Evolutionary conservation across 64 coral and sea anemone species (phyloP).

Genomic region (Montipora efflorescens): DNA sequence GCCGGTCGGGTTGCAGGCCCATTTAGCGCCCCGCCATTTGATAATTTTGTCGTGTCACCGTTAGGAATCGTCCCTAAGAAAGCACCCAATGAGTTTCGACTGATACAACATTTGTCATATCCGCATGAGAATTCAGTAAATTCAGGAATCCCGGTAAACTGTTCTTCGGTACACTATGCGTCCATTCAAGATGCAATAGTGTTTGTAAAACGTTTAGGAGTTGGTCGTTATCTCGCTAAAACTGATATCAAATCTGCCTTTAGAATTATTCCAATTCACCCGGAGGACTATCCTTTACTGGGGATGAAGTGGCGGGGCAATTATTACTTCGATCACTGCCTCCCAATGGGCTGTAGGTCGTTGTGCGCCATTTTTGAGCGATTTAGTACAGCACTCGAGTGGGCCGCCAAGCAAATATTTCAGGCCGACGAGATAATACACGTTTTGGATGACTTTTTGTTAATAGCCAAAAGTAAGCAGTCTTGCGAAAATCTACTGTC

Average conservation of each 20-base stretch:
- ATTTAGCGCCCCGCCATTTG: slow-evolving; percentile 61
- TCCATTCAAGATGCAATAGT: too few relatives aligned
- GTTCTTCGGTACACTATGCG: too few relatives aligned
- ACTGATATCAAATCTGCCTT: too few relatives aligned
- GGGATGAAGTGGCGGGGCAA: not conserved
- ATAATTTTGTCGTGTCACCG: slow-evolving; percentile 24
- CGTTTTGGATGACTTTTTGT: slow-evolving; percentile 27
- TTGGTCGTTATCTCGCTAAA: too few relatives aligned
- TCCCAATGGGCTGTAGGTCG: slow-evolving; percentile 41
- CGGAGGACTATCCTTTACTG: slow-evolving; percentile 15
- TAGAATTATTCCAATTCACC: not conserved
- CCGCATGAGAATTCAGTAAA: slow-evolving; percentile 21
- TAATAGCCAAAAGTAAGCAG: slow-evolving; percentile 13
- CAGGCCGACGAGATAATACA: slow-evolving; percentile 3
- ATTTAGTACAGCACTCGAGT: not conserved
- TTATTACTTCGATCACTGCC: slow-evolving; percentile 49
- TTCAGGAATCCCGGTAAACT: not conserved
- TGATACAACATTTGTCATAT: slow-evolving; percentile 18
- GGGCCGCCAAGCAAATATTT: not conserved
- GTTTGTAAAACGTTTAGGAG: too few relatives aligned
- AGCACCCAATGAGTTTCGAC: slow-evolving; percentile 23
- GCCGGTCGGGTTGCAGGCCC: slow-evolving; percentile 43
- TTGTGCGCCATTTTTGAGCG: slow-evolving; percentile 27
- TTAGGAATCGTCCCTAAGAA: slow-evolving; percentile 69
- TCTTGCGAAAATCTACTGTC: slow-evolving; percentile 5